Evolutionary conservation across 1,140 invertebrate species (phyloP), one percentile per base, ranked within the genome.

Genomic region (Nasonia vitripennis): DNA sequence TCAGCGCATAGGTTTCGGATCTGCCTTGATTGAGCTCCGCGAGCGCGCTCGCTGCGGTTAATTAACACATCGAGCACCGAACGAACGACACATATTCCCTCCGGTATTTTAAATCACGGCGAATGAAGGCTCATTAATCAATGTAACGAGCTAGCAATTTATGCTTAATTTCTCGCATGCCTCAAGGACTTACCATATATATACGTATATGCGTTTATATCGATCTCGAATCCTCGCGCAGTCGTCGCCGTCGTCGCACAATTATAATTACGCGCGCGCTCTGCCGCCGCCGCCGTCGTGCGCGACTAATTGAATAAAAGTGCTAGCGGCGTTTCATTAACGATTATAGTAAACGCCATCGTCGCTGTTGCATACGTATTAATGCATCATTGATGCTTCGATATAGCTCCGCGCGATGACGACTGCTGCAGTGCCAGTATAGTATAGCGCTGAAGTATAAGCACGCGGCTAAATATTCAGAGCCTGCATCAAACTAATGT

Each of bases 121-220:
- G 27, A 77, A 67, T 78, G n/a, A 51, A 31, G 45, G n/a, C 41
- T 78, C 82, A 51, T 78, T 71, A 78, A 84, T 78, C 81, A 62
- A 62, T 67, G 34, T 78, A 83, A 83, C 81, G 74, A 77, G 55
- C 20, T 11, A 70, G 34, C 45, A 78, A 83, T 78, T 83, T 27
- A 37, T 37, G 70, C 81, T 78, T 27, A 27, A 27, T 84, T 78
- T 84, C 62, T 20, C 75, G n/a, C 9, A 17, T 55, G 45, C 31
- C 51, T 55, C 3, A 14, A 41, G 10, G 27, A 79, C 17, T 80
- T 41, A 1, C 17, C 45, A 12, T n/a, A 75, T 4, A 9, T 75
- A 48, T 75, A 75, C 41, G n/a, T 48, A 10, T 75, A 75, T 75
- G 48, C 37, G 37, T 75, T 12, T 75, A 75, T 27, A 17, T 20